phyloP scores from a whole-genome alignment of 2,797 vertebrate genomes.

The Oreochromis mossambicus region DNA sequence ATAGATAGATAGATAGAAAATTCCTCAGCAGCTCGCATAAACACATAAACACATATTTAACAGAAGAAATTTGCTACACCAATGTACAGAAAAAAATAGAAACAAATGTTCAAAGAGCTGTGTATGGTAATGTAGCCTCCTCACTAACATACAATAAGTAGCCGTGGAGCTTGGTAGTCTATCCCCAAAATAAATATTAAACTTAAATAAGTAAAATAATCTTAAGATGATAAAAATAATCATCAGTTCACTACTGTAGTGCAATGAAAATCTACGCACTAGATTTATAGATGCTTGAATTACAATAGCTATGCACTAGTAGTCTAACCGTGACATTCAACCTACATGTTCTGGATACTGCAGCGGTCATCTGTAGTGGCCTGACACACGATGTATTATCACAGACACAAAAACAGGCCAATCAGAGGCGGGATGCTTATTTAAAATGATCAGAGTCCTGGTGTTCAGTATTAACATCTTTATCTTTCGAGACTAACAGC shows the following conservation, averaged over 20 bases:
- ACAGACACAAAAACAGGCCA: neutral
- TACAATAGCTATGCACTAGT: neutral
- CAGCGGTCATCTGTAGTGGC: neutral
- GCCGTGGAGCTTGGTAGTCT: neutral
- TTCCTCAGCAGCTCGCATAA: neutral
- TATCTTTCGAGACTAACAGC: neutral
- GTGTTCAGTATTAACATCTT: neutral
- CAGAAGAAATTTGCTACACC: neutral
- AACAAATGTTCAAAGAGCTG: neutral
- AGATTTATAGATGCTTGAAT: neutral
- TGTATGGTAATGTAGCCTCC: neutral
- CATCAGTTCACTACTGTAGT: neutral
- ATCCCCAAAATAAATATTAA: neutral
- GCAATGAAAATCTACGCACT: neutral
- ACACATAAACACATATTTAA: neutral
- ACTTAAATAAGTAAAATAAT: neutral
- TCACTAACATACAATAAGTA: neutral
- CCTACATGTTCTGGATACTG: neutral
- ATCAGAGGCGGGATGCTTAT: neutral
- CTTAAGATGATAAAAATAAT: neutral
- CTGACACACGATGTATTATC: neutral
- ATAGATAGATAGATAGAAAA: accelerated
- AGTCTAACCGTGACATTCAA: neutral
- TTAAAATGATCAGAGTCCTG: slow-evolving; percentile 1
- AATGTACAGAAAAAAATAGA: neutral